Evolutionary conservation across 2,797 vertebrate species (phyloP).

Genomic region (Siniperca obscura): DNA sequence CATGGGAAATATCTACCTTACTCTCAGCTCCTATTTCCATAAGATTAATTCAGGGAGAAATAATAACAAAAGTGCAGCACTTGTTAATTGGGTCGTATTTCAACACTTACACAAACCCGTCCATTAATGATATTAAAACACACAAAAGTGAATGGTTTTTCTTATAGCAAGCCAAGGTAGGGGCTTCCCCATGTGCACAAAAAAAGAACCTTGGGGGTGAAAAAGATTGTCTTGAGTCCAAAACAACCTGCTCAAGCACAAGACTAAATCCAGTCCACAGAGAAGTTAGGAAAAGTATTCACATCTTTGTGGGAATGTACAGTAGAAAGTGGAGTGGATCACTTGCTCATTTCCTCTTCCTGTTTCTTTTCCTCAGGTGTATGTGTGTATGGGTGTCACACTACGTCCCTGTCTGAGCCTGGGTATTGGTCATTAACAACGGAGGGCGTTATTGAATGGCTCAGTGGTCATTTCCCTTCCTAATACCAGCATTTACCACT

Average conservation of each 20-base stretch:
- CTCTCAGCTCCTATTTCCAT: conserved; percentile 72
- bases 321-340: conserved; percentile 59
- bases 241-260: conserved; percentile 43
- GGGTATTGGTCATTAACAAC: conserved; percentile 92
- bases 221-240: conserved; percentile 38
- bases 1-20: conserved; percentile 79
- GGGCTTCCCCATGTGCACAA: conserved; percentile 35
- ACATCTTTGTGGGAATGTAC: conserved; percentile 60
- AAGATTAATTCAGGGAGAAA: conserved; percentile 77
- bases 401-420: conserved; percentile 84
- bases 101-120: conserved; percentile 62
- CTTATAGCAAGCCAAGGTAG: conserved; percentile 14
- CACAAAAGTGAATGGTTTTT: conserved; percentile 52
- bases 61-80: conserved; percentile 77
- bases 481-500: conserved; percentile 91
- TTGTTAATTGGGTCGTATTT: conserved; percentile 82
- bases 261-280: conserved; percentile 4
- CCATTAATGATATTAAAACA: conserved; percentile 68
- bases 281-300: conserved; percentile 41
- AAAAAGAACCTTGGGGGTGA: background rate
- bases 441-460: conserved; percentile 88
- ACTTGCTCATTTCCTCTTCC: conserved; percentile 72
- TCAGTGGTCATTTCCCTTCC: conserved; percentile 91
- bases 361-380: conserved; percentile 85
- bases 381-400: conserved; percentile 78